A percentile compares a stretch with the other conserved stretches of the same genome.
phyloP scores from a whole-genome alignment of 2,888 invertebrate genomes.

The Listrodromus nycthemerus region DNA sequence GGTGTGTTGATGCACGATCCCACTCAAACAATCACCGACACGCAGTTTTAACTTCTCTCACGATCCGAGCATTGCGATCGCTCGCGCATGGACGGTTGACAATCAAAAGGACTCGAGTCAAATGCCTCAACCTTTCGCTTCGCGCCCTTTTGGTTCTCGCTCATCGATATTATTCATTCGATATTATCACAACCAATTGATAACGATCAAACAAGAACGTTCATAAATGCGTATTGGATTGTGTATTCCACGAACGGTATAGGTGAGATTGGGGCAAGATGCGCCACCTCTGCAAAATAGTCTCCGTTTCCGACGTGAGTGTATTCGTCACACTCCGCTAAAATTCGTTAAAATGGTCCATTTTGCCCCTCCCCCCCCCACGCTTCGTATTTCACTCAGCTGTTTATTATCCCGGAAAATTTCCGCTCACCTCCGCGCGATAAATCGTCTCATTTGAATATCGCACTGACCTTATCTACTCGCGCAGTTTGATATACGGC shows the following conservation, averaged over 20 bases:
- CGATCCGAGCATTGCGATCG: slow-evolving; percentile 28
- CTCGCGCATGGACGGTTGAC: neutral
- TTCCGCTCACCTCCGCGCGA: slow-evolving; percentile 43
- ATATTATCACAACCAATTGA: slow-evolving; percentile 9
- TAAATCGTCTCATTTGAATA: slow-evolving; percentile 66
- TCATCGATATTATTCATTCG: slow-evolving; percentile 42
- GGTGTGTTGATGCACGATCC: slow-evolving; percentile 18
- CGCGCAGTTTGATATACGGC: slow-evolving; percentile 12
- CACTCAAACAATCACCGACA: slow-evolving; percentile 16
- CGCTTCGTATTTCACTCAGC: neutral
- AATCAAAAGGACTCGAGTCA: neutral
- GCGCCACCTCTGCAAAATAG: too few relatives aligned
- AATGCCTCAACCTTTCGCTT: neutral
- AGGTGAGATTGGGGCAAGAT: neutral
- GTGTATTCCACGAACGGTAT: neutral
- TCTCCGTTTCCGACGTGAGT: too few relatives aligned
- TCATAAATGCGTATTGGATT: slow-evolving; percentile 30
- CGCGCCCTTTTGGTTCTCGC: neutral
- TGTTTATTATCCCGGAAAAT: slow-evolving; percentile 69
- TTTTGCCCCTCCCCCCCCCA: neutral
- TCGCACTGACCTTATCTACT: slow-evolving; percentile 68
- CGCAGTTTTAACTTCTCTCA: slow-evolving; percentile 27
- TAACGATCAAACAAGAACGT: slow-evolving; percentile 45
- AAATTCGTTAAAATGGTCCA: too few relatives aligned
- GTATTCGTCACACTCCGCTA: neutral